Percentiles rank a stretch among this genome's conserved stretches.
Conservation (phyloP, 2,797 vertebrate genomes). For the Pseudomugil tenellus region DNA sequence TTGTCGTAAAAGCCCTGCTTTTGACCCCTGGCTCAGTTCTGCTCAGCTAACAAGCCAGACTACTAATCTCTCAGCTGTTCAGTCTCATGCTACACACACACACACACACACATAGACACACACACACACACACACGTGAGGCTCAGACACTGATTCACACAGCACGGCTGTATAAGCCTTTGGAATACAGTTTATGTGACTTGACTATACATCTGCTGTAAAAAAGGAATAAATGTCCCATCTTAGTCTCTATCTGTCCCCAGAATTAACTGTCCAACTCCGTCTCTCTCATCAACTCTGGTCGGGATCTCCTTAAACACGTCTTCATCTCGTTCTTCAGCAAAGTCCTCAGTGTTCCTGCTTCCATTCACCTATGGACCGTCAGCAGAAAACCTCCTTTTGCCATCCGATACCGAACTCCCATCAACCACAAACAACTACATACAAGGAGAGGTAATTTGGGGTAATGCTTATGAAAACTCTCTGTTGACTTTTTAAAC, state of each 20-base stretch:
- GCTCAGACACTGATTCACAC: conserved; percentile 36
- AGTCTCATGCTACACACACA: conserved; percentile 50
- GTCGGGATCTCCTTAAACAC: neutral
- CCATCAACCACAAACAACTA: conserved; percentile 12
- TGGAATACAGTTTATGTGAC: conserved; percentile 28
- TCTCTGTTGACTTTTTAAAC: neutral
- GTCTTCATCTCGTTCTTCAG: conserved; percentile 12
- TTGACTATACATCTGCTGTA: conserved; percentile 21
- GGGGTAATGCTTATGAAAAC: neutral
- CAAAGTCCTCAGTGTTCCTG: neutral
- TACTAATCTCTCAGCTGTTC: conserved; percentile 69
- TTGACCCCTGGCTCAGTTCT: conserved; percentile 42
- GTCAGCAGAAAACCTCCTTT: conserved; percentile 24
- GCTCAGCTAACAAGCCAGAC: conserved; percentile 47
- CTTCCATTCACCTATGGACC: neutral
- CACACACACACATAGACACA: conserved; percentile 17
- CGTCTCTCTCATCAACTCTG: neutral
- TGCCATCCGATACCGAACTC: conserved; percentile 16
- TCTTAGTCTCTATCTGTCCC: conserved; percentile 20
- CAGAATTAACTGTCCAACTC: conserved; percentile 9
- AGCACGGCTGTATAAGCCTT: conserved; percentile 42
- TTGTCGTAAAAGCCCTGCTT: conserved; percentile 14
- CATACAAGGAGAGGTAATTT: conserved; percentile 2
- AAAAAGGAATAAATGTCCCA: conserved; percentile 3
- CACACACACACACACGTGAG: conserved; percentile 26